Evolutionary conservation across 2,797 vertebrate species (phyloP), one percentile per base, ranked within the genome.

Genomic region (Galago senegalensis): DNA sequence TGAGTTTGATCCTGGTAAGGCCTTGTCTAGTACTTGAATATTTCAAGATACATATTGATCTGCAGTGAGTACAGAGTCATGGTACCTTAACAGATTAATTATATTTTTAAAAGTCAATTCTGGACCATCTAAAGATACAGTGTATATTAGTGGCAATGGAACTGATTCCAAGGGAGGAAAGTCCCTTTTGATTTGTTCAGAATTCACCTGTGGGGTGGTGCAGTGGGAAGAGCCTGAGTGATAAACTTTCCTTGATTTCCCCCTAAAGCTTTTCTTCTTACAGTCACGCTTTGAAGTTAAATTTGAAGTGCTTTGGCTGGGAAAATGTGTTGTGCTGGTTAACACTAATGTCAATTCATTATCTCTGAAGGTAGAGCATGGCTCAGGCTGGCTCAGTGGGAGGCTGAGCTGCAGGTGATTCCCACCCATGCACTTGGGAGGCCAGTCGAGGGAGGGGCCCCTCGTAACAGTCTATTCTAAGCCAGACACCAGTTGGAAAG

Each of bases 41-140:
- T 43, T 73, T 92, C 40, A 80, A 82, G 49, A 29, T 53, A 20
- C 56, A 1, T 53, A 53, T 93, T 69, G 79, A 95, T 82, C 73
- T n/a, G 49, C 40, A 84, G 56, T 16, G 29, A 95, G 58, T 70
- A 37, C 23, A 65, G 40, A 73, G 72, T 73, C 79, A 40, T 87
- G 27, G 18, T 63, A 63, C 79, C 34, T 60, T 96, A 67, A 97
- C 93, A 37, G 43, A 85, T 20, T 85, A 58, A 77, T 97, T 6
- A 25, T 70, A 31, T 46, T 91, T 86, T 17, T 92, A 93, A 94
- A 81, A 91, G 94, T 94, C 97, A 80, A 20, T 97, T 40, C 89
- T 94, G 34, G 5, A 56, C 96, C 73, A 56, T 97, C 63, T 95
- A 94, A 94, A 97, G 96, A 92, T 96, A 87, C 96, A 72, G 72